These are phyloP conservation scores for Thripadectes ignobilis DNA, from an alignment of 2,797 vertebrate genomes.

Conservation along the genomic window DNA sequence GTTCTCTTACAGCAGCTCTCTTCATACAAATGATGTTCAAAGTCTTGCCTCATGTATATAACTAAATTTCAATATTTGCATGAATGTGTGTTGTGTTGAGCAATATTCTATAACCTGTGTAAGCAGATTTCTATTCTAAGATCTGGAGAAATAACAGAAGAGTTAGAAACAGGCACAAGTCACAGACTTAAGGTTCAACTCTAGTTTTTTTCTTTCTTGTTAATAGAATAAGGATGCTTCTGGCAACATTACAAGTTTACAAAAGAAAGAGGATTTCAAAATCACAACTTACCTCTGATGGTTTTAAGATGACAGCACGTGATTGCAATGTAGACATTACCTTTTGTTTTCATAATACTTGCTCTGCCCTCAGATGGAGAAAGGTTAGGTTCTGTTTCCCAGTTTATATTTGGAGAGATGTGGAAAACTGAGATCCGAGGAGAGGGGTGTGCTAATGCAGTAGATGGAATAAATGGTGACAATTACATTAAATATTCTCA, in stretches of 20 bases:
- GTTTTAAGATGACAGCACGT: background rate
- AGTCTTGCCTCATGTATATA: background rate
- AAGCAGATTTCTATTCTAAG: background rate
- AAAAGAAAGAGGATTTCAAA: background rate
- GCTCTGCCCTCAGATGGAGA: background rate
- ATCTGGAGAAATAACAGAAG: background rate
- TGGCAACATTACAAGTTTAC: background rate
- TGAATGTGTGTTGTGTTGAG: background rate
- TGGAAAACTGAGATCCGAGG: background rate
- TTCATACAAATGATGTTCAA: background rate
- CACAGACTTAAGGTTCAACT: background rate
- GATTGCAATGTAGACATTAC: background rate
- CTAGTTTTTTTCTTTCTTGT: rapidly evolving
- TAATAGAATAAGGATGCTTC: background rate
- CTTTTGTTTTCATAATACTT: background rate
- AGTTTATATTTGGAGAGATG: background rate
- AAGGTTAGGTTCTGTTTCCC: background rate
- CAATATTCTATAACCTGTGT: background rate
- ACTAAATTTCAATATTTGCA: background rate
- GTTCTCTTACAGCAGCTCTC: background rate
- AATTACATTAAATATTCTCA: too few relatives aligned
- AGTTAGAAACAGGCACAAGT: background rate
- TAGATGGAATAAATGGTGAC: background rate
- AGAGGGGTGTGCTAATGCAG: background rate
- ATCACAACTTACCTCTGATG: background rate